Conservation (phyloP, 2,797 vertebrate genomes). For the Erithacus rubecula region DNA sequence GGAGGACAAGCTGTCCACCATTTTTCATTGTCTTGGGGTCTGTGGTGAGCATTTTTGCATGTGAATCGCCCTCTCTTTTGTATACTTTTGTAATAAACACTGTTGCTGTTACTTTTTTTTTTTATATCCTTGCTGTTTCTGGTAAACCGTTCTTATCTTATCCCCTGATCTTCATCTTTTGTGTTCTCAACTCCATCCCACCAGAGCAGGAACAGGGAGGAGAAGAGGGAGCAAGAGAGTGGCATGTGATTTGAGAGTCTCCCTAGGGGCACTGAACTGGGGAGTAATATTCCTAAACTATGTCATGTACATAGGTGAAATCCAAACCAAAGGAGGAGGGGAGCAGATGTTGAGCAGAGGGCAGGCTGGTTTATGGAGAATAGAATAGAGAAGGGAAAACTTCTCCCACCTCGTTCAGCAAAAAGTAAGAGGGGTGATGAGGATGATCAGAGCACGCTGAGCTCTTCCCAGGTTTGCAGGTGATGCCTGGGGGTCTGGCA, state of each 20-base stretch:
- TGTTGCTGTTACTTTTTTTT: background rate
- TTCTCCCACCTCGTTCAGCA: fast-evolving
- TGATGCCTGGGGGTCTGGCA: background rate
- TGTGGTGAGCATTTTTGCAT: background rate
- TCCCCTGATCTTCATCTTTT: background rate
- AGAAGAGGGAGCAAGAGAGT: background rate
- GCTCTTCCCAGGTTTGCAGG: background rate
- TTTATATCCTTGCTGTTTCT: background rate
- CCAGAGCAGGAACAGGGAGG: background rate
- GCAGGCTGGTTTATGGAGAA: background rate
- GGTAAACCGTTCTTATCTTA: background rate
- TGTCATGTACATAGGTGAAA: background rate
- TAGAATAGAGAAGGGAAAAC: background rate
- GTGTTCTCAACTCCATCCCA: background rate
- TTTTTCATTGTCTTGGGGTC: background rate
- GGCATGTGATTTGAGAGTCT: background rate
- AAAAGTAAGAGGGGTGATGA: background rate
- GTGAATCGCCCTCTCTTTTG: background rate
- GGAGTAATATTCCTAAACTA: background rate
- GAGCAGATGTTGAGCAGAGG: background rate
- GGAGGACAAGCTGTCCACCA: background rate
- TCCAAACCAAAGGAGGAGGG: background rate
- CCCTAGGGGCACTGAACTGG: background rate
- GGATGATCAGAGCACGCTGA: background rate
- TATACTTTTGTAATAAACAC: background rate